phyloP scores from a whole-genome alignment of 2,113 vertebrate species.

The Hyperopisus bebe region DNA sequence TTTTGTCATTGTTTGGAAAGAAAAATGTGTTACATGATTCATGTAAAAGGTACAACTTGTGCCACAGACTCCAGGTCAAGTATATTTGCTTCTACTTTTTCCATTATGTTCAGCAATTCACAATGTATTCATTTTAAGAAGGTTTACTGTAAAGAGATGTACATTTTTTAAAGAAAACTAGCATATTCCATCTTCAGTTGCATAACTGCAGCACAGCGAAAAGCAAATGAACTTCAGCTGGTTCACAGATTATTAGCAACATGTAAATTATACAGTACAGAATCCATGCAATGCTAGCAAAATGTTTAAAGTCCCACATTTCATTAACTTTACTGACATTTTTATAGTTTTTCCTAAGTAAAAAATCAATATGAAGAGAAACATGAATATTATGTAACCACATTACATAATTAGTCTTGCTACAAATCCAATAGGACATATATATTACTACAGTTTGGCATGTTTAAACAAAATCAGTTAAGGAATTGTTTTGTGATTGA shows the following conservation, averaged over 20 bases:
- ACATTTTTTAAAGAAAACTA: not conserved
- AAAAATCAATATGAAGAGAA: not conserved
- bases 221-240: not conserved
- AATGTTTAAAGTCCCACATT: not conserved
- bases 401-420: not conserved
- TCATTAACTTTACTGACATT: not conserved
- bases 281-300: not conserved
- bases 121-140: not conserved
- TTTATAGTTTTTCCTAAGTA: not conserved
- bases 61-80: not conserved
- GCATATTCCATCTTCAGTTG: not conserved
- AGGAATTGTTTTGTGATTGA: not conserved
- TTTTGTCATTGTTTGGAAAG: not conserved
- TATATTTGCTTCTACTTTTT: not conserved
- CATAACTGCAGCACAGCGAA: not conserved
- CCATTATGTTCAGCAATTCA: not conserved
- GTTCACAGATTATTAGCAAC: not conserved
- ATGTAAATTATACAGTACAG: not conserved
- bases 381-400: not conserved
- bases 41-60: not conserved
- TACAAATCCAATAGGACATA: not conserved
- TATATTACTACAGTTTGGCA: not conserved
- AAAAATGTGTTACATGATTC: not conserved
- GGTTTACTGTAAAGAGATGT: not conserved
- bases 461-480: not conserved